These are phyloP conservation scores for Drosophila teissieri DNA, from an alignment of 1,140 invertebrate species.

Conservation along the genomic window DNA sequence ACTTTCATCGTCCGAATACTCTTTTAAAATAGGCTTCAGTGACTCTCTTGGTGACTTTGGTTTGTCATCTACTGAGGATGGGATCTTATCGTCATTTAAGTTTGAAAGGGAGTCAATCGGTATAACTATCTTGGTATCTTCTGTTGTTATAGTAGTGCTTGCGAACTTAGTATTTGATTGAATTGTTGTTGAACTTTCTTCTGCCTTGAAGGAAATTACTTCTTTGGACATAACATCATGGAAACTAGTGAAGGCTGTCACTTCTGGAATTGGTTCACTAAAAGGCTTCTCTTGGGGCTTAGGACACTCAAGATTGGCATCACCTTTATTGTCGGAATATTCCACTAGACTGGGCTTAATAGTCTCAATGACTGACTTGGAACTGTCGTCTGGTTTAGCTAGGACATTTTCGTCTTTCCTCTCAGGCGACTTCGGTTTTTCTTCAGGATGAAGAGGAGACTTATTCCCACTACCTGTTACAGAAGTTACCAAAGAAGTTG, in stretches of 20 bases:
- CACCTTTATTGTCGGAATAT: background rate
- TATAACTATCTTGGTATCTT: too few relatives aligned
- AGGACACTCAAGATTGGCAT: background rate
- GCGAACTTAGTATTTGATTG: background rate
- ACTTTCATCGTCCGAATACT: background rate
- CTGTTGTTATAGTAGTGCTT: too few relatives aligned
- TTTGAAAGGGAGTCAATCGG: too few relatives aligned
- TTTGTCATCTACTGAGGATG: too few relatives aligned
- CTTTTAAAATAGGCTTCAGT: background rate
- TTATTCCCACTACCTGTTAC: background rate
- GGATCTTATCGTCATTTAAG: too few relatives aligned
- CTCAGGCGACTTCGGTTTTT: background rate
- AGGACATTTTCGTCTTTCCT: background rate
- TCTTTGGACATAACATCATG: background rate
- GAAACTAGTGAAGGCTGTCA: too few relatives aligned
- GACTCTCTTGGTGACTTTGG: too few relatives aligned
- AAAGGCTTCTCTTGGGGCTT: background rate
- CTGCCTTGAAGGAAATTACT: background rate
- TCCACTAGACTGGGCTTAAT: background rate
- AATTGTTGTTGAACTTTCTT: slow-evolving; percentile 6
- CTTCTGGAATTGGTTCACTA: background rate
- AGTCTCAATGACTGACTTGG: background rate
- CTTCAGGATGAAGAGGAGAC: background rate
- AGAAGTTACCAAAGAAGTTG: background rate
- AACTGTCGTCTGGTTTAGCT: background rate